phyloP scores from a whole-genome alignment of 1,140 invertebrate species.

The Antheraea mylitta region DNA sequence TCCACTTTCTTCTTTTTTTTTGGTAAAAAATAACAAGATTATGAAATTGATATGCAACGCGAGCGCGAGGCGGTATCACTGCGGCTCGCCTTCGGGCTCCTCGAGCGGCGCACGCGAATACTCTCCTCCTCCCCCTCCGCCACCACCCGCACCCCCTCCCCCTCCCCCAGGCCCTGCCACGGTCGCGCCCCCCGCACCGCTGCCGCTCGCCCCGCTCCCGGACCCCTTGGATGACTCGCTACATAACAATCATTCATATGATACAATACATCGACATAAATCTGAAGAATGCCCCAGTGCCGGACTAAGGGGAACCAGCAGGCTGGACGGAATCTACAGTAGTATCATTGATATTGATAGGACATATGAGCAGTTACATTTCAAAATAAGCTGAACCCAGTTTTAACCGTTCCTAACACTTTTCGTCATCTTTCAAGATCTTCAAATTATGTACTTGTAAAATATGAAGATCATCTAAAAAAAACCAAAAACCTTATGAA shows the following conservation, averaged over 20 bases:
- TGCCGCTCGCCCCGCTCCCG: slow-evolving; percentile 15
- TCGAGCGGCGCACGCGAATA: slow-evolving; percentile 22
- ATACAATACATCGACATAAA: no score
- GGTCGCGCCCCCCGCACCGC: slow-evolving; percentile 18
- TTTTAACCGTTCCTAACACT: no score
- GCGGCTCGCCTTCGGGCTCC: slow-evolving; percentile 43
- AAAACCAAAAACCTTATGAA: no score
- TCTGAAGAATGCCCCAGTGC: no score
- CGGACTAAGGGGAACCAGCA: no score
- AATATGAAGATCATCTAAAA: no score
- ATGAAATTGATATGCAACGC: slow-evolving; percentile 58
- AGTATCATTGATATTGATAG: no score
- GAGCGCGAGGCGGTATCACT: slow-evolving; percentile 39
- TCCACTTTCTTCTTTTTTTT: slow-evolving; percentile 45
- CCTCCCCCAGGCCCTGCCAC: slow-evolving; percentile 22
- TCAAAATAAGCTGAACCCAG: no score
- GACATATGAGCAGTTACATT: no score
- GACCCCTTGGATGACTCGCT: slow-evolving; percentile 48
- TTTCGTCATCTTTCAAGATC: no score
- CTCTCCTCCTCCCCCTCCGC: slow-evolving; percentile 10
- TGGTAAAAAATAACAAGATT: slow-evolving; percentile 68
- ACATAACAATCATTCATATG: slow-evolving; percentile 16
- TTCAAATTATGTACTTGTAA: no score
- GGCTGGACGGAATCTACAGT: no score
- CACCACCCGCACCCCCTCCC: background rate